Evolutionary conservation across 2,888 invertebrate genomes (phyloP), one percentile per base, ranked within the genome.

Genomic region (Dynastes hyllus): DNA sequence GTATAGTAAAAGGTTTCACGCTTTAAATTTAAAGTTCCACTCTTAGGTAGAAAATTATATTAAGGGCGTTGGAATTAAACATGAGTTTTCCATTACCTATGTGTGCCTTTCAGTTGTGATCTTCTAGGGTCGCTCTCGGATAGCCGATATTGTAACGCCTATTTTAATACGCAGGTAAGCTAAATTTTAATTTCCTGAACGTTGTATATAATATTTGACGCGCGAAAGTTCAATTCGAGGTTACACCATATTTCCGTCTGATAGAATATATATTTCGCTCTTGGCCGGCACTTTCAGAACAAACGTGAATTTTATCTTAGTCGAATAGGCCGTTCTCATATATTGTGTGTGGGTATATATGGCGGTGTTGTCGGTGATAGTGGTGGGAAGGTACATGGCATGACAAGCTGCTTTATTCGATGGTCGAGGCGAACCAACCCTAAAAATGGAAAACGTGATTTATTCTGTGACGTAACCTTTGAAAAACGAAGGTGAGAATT

Each of bases 1-100:
- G 22, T 22, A 58, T 16, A 58, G 11, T 5, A 29, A 32, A 63
- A 8, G 32, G 29, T 63, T 13, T 29, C 29, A 63, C 13, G 27
- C 13, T 63, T 29, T 63, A 63, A 63, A 63, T 63, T 29, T 63
- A 29, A 63, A 63, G 51, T 69, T 69, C 51, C 51, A 13, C 51
- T 11, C 50, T 69, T 69, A 27, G 29, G 51, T 51, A 22, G 51
- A 51, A 69, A 69, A 51, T 69, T 69, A 69, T 51, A 69, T 69
- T 69, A 51, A 69, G 29, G 51, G 13, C n/a, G 29, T 69, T 69
- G 29, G 69, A 69, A 69, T 69, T 69, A 69, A 69, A 69, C 69
- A 69, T 51, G 69, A 69, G 51, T 51, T 69, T 69, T 69, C 69
- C 69, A 69, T 69, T 69, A 69, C 69, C 69, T 50, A 51, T 51